Evolutionary conservation across 2,888 invertebrate species (phyloP).

Genomic region (Dicyrtomina minuta): DNA sequence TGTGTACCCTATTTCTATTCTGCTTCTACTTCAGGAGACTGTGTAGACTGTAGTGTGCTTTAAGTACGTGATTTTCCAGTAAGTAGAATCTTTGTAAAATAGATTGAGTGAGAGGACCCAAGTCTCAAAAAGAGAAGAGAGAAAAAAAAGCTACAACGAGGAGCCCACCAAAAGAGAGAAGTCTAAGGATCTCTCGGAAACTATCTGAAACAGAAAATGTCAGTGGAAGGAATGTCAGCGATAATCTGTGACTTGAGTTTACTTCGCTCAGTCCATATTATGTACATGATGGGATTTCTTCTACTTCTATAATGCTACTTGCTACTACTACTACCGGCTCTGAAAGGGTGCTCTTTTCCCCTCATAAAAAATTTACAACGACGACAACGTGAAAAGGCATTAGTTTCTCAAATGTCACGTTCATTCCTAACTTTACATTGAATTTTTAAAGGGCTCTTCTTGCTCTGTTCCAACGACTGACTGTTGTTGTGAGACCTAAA

Average conservation of each 20-base stretch:
- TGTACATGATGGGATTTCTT: background rate
- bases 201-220: conserved; percentile 50
- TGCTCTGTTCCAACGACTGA: background rate
- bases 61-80: too few relatives aligned
- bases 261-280: too few relatives aligned
- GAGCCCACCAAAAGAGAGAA: background rate
- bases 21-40: background rate
- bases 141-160: background rate
- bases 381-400: conserved; percentile 42
- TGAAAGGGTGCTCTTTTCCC: background rate
- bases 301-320: background rate
- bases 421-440: conserved; percentile 29
- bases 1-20: background rate
- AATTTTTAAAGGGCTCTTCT: background rate
- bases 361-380: conserved; percentile 38
- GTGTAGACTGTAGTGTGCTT: background rate
- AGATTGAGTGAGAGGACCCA: too few relatives aligned
- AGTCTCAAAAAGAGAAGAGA: conserved; percentile 4
- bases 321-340: background rate
- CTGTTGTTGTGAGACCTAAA: too few relatives aligned
- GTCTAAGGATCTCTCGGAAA: too few relatives aligned
- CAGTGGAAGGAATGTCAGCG: conserved; percentile 50
- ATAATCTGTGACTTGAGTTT: conserved; percentile 40
- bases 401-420: conserved; percentile 52
- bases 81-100: too few relatives aligned